Evolutionary conservation across 2,113 vertebrate genomes (phyloP).

Genomic region (Tenebrosternarchus preto): DNA sequence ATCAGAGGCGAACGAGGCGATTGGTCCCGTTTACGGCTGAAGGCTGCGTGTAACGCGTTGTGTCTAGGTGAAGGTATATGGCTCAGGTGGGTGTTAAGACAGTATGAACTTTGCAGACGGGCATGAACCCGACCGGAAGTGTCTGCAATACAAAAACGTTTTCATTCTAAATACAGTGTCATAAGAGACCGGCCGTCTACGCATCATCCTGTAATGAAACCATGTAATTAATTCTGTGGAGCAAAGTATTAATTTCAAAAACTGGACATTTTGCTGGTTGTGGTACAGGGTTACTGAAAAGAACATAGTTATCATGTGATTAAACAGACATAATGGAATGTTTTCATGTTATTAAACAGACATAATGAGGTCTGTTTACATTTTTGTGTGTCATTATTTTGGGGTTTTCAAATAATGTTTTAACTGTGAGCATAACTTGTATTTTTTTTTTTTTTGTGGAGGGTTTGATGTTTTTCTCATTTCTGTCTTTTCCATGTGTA

Average conservation of each 20-base stretch:
- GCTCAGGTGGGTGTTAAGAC: neutral
- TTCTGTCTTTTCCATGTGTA: conserved; percentile 2
- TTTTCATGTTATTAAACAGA: neutral
- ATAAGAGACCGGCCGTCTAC: neutral
- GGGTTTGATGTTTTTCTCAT: neutral
- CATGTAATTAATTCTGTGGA: neutral
- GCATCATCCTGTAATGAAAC: neutral
- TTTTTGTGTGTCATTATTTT: neutral
- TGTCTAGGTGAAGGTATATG: neutral
- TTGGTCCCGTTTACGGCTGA: neutral
- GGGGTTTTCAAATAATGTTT: neutral
- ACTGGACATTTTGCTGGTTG: neutral
- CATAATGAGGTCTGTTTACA: too few species aligned
- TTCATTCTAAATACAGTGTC: neutral
- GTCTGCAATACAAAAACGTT: neutral
- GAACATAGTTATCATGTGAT: neutral
- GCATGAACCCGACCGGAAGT: neutral
- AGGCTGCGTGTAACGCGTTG: neutral
- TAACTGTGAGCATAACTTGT: too few species aligned
- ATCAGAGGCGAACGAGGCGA: neutral
- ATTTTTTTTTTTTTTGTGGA: conserved; percentile 18
- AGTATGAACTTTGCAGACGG: neutral
- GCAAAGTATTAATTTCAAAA: neutral
- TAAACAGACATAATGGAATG: neutral
- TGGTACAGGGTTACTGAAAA: neutral